Base-by-base conservation (phyloP, 1,140 invertebrate species). In the Parasteatoda tepidariorum region DNA sequence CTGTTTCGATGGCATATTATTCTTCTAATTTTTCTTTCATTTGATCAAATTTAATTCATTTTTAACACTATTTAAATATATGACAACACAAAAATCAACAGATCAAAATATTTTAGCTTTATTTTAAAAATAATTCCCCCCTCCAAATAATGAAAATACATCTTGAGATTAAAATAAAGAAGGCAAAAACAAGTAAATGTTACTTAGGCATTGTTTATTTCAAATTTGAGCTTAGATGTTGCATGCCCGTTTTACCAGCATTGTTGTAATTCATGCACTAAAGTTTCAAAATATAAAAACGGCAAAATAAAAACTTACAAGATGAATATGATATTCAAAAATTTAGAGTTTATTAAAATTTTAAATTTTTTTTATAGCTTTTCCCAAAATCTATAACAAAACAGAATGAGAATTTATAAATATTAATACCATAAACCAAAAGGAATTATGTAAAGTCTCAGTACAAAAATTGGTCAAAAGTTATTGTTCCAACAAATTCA, bases 151-250 rank as follows among this genome's bases (percentile, higher is more conserved):
- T 41, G 34, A 64, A 81, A 61, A 81, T 81, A 82, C 78, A 82
- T 41, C n/a, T n/a, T 62, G 31, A 82, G 41, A 71, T 70, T 41
- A 70, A 82, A 82, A 82, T 70, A 82, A 82, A 82, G 33, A 70
- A 33, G 28, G 78, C 54, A 82, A 82, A 59, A 68, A 62, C 55
- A 61, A 33, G 78, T 67, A 82, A 82, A 34, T 31, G 28, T 66
- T 34, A 34, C 48, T 79, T 79, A n/a, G n/a, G 75, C 75, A 79
- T 79, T 64, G 30, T 82, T 82, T 82, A 82, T 68, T 64, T 75
- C 57, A 78, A 68, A 81, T 62, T 82, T 82, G 78, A 82, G 78
- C 78, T 62, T 67, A 82, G 67, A 66, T 82, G 78, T 82, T 82
- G 76, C 59, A 68, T 59, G 64, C 61, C 61, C 48, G 62, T 55